Evolutionary conservation across 2,888 invertebrate genomes (phyloP).

Genomic region (Napeogenes sylphis): DNA sequence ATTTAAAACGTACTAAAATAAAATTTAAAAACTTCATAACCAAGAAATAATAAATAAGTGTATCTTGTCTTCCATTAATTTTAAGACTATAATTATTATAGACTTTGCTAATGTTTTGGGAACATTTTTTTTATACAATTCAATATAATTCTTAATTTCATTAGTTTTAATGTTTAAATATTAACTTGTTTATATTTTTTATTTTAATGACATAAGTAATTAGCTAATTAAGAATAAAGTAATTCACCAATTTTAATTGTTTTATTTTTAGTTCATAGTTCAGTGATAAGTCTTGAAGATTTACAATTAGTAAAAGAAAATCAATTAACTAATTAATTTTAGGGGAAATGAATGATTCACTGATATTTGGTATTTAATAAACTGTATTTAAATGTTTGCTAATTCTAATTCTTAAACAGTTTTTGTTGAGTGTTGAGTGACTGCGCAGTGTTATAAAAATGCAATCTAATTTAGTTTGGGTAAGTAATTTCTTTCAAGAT

Average conservation of each 20-base stretch:
- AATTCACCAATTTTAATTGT: no score
- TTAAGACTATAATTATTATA: not conserved
- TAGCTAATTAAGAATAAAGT: no score
- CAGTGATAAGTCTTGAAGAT: no score
- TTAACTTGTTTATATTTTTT: no score
- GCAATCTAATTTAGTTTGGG: conserved; percentile 8
- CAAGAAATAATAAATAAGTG: not conserved
- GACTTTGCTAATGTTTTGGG: no score
- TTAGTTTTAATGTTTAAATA: no score
- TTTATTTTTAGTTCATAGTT: no score
- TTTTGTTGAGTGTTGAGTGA: not conserved
- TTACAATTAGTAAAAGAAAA: not conserved
- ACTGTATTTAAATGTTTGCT: conserved; percentile 7
- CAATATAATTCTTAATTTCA: no score
- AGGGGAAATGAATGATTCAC: not conserved
- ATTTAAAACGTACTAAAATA: no score
- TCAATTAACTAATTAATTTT: not conserved
- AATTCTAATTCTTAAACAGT: not conserved
- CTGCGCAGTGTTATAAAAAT: conserved; percentile 2
- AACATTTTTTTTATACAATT: no score
- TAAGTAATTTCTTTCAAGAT: conserved; percentile 5
- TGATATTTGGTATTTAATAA: not conserved
- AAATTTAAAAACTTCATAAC: no score
- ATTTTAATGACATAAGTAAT: no score
- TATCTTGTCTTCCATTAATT: conserved; percentile 20